Percentiles rank a stretch among this genome's conserved stretches.
These are phyloP conservation scores for Prionailurus viverrinus DNA, from an alignment of 2,113 vertebrate species.

Conservation along the genomic window DNA sequence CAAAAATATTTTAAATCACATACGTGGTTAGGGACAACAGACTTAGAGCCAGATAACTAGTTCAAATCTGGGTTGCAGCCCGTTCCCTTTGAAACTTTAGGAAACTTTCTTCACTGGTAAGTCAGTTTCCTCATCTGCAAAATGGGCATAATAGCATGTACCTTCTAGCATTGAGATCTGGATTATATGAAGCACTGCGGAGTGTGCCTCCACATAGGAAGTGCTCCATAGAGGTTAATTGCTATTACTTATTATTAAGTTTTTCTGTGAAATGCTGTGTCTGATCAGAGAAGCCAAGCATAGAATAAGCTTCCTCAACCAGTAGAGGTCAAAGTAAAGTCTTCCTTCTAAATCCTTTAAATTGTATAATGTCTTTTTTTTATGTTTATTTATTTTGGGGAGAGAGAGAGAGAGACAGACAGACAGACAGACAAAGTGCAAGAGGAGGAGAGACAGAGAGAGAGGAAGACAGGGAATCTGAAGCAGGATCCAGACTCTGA, in stretches of 20 bases:
- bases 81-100: neutral
- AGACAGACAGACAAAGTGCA: no score
- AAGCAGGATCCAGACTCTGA: no score
- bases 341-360: neutral
- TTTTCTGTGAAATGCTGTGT: neutral
- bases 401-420: no score
- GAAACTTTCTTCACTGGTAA: neutral
- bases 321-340: neutral
- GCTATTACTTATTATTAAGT: neutral
- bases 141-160: neutral
- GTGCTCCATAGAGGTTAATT: neutral
- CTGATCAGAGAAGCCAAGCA: neutral
- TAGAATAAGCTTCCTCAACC: neutral
- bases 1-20: neutral
- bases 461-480: no score
- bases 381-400: no score
- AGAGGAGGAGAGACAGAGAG: no score
- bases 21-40: neutral
- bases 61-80: neutral
- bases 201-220: neutral
- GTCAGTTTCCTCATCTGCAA: neutral
- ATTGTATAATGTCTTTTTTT: neutral
- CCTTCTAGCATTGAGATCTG: neutral
- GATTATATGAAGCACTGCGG: neutral
- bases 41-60: accelerated